Evolutionary conservation across 1,140 invertebrate genomes (phyloP).

Genomic region (Drosophila nigromelanica): DNA sequence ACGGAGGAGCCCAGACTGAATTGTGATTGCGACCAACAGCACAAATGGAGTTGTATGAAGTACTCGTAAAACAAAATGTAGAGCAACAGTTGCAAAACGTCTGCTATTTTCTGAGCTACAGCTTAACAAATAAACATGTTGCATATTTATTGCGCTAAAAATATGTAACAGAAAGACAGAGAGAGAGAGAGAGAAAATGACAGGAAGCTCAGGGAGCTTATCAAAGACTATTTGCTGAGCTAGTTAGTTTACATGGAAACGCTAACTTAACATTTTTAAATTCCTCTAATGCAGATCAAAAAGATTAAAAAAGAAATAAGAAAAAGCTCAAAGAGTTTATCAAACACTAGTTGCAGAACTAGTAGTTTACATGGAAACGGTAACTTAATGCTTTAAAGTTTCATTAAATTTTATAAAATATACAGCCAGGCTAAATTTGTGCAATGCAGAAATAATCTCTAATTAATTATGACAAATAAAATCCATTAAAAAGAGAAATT

Average conservation of each 20-base stretch:
- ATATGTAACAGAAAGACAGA: not conserved
- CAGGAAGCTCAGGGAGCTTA: not conserved
- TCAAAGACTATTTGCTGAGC: conserved; percentile 2
- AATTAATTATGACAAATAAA: too few species aligned
- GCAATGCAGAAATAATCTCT: too few species aligned
- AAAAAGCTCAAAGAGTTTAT: not conserved
- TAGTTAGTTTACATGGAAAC: not conserved
- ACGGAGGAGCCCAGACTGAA: conserved; percentile 6
- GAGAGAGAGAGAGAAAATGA: not conserved
- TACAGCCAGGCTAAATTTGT: too few species aligned
- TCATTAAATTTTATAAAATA: too few species aligned
- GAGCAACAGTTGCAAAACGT: conserved; percentile 19
- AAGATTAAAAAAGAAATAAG: too few species aligned
- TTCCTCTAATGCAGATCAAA: not conserved
- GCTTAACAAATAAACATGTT: conserved; percentile 9
- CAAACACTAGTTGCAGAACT: conserved; percentile 1
- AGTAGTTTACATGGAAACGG: not conserved
- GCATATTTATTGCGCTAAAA: conserved; percentile 2
- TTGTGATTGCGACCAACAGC: conserved; percentile 16
- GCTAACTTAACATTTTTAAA: not conserved
- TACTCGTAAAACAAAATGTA: conserved; percentile 19
- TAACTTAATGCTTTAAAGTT: not conserved
- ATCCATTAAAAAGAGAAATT: too few species aligned
- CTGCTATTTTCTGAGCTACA: conserved; percentile 2
- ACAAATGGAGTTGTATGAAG: conserved; percentile 13